Evolutionary conservation across 2,113 vertebrate species (phyloP).

Genomic region (Chlamydotis undulata): DNA sequence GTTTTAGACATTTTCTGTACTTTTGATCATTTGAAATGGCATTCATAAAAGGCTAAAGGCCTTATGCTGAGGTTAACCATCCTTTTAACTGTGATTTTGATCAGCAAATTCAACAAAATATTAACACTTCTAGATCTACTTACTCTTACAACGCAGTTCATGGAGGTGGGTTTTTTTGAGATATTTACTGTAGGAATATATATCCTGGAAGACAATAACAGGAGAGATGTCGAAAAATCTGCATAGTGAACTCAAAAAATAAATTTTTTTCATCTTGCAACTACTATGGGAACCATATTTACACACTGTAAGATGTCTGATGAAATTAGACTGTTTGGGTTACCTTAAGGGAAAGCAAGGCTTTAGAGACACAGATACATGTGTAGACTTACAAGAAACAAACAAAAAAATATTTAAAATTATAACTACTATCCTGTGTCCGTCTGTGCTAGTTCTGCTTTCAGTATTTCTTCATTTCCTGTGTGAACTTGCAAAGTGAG

Average conservation of each 20-base stretch:
- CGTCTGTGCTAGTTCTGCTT: neutral
- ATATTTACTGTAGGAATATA: neutral
- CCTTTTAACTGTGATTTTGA: neutral
- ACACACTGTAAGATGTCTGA: neutral
- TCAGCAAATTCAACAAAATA: neutral
- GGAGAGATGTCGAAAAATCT: neutral
- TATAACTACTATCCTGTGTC: neutral
- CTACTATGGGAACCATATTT: neutral
- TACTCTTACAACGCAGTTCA: neutral
- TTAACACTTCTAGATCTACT: neutral
- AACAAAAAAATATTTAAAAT: neutral
- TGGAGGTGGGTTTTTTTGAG: neutral
- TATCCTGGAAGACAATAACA: neutral
- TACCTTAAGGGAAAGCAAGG: neutral
- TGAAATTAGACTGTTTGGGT: neutral
- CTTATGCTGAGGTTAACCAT: neutral
- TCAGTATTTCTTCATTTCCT: neutral
- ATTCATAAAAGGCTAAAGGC: neutral
- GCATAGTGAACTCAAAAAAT: neutral
- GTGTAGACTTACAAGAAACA: neutral
- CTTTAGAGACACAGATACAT: neutral
- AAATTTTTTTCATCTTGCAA: neutral
- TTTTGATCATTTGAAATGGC: neutral
- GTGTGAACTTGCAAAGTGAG: neutral
- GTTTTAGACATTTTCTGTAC: neutral